A percentile compares a stretch with the other conserved stretches of the same genome.
Conservation (phyloP, 1,140 invertebrate species). For the Camponotus vicinus region DNA sequence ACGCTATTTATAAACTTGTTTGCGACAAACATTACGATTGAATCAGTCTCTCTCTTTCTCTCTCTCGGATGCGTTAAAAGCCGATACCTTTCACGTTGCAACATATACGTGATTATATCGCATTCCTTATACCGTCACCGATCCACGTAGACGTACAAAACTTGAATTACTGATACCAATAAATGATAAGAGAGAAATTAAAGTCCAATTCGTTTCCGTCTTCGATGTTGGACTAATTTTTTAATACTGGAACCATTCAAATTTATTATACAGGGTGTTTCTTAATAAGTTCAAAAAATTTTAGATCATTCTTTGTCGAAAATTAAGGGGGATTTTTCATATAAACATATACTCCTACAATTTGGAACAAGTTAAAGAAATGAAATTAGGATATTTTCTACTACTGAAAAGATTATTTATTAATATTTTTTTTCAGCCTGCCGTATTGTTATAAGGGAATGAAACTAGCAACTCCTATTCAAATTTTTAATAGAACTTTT, state of each 20-base stretch:
- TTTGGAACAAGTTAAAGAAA: too few relatives aligned
- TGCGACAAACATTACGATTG: background rate
- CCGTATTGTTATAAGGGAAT: too few relatives aligned
- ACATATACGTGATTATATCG: conserved; percentile 5
- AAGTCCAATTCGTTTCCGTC: background rate
- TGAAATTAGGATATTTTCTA: too few relatives aligned
- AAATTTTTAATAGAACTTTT: too few relatives aligned
- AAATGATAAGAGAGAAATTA: background rate
- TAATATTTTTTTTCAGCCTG: too few relatives aligned
- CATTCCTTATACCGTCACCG: conserved; percentile 30
- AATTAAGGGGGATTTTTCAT: too few relatives aligned
- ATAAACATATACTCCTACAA: too few relatives aligned
- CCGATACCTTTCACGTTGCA: conserved; percentile 49
- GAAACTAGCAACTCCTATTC: too few relatives aligned
- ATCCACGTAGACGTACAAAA: background rate
- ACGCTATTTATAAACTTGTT: background rate
- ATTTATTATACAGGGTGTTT: background rate
- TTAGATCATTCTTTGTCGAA: too few relatives aligned
- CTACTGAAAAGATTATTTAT: too few relatives aligned
- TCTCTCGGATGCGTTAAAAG: conserved; percentile 39
- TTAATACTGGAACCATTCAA: background rate
- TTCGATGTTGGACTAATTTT: background rate
- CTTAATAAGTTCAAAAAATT: too few relatives aligned
- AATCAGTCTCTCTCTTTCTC: background rate
- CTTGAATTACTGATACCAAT: background rate